phyloP scores from a whole-genome alignment of 2,113 vertebrate genomes.

The Carassius auratus region DNA sequence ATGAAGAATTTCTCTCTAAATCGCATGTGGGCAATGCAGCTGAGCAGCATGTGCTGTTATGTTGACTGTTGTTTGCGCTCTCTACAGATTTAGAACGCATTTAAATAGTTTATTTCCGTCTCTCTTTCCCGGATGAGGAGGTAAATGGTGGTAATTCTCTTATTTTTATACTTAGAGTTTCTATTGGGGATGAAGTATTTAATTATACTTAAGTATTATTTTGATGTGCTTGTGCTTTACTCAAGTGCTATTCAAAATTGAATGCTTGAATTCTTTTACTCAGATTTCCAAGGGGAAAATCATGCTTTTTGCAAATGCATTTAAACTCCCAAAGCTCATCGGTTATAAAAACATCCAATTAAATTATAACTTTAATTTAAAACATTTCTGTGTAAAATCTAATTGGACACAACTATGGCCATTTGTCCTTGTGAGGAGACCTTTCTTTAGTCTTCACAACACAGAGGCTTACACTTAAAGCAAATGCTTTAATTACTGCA shows the following conservation, averaged over 20 bases:
- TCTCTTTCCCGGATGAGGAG: not conserved
- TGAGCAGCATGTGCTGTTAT: not conserved
- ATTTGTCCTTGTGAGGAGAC: constrained; percentile 12
- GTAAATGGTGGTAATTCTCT: not conserved
- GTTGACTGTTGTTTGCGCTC: constrained; percentile 22
- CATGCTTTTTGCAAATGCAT: not conserved
- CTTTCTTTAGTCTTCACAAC: constrained; percentile 2
- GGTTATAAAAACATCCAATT: not conserved
- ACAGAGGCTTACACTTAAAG: constrained; percentile 18
- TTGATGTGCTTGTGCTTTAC: not conserved
- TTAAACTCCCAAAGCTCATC: not conserved
- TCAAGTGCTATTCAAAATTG: not conserved
- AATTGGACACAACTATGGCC: not conserved
- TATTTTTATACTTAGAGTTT: not conserved
- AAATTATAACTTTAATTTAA: not conserved
- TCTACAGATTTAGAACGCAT: not conserved
- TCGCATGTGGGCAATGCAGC: constrained; percentile 31
- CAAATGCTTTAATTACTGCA: constrained; percentile 31
- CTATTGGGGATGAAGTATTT: not conserved
- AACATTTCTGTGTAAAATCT: constrained; percentile 13
- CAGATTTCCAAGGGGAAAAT: not conserved
- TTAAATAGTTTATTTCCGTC: not conserved
- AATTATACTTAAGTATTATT: constrained; percentile 11
- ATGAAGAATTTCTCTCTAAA: constrained; percentile 32
- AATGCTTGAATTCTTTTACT: not conserved